Conservation (phyloP, 2,113 vertebrate genomes). For the Ceuthmochares aereus region DNA sequence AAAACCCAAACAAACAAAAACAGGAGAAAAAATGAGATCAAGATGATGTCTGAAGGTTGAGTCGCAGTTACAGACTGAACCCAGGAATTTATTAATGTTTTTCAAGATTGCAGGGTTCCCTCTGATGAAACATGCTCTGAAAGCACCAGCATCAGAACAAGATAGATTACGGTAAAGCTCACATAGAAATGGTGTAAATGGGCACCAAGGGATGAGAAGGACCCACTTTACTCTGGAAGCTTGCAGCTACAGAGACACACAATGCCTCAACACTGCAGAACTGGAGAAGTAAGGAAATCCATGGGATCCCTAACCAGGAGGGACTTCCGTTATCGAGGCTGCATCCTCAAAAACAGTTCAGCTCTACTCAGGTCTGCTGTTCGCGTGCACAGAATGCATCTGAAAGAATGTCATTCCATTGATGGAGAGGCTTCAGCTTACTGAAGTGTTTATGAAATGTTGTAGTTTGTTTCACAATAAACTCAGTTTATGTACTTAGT, state of each 20-base stretch:
- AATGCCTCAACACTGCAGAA: not conserved
- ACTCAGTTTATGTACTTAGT: not conserved
- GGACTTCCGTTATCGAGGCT: not conserved
- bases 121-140: not conserved
- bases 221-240: fast-evolving
- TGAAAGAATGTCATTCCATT: not conserved
- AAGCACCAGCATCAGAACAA: fast-evolving
- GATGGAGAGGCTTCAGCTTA: not conserved
- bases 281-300: not conserved
- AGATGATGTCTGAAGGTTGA: fast-evolving
- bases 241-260: not conserved
- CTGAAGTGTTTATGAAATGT: not conserved
- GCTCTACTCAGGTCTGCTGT: not conserved
- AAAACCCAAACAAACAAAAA: not conserved
- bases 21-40: not conserved
- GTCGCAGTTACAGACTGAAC: fast-evolving
- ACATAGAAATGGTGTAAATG: fast-evolving
- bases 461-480: not conserved
- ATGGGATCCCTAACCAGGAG: not conserved
- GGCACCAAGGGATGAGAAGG: not conserved
- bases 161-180: not conserved
- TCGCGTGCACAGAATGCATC: fast-evolving
- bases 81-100: not conserved
- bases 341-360: not conserved
- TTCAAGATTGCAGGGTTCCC: not conserved